phyloP scores from a whole-genome alignment of 2,113 vertebrate genomes.

The Cavia porcellus region DNA sequence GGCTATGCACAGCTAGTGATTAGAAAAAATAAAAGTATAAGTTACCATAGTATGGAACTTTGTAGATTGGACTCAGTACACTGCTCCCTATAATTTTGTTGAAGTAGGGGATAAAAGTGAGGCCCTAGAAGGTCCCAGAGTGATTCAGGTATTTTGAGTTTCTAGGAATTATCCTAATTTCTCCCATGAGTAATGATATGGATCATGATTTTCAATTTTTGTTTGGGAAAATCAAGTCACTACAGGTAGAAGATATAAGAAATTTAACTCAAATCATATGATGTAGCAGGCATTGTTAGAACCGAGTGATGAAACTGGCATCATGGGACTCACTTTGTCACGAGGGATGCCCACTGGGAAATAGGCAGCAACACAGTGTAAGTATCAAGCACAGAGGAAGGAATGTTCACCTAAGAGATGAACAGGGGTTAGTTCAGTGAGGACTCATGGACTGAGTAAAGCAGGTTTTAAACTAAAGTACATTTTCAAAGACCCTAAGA shows the following conservation, averaged over 20 bases:
- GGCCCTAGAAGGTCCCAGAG: neutral
- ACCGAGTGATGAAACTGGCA: neutral
- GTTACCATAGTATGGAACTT: neutral
- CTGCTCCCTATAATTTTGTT: neutral
- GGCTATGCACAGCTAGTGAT: neutral
- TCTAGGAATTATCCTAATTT: slow-evolving; percentile 1
- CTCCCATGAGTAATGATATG: neutral
- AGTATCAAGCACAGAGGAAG: neutral
- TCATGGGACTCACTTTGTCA: neutral
- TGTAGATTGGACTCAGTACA: neutral
- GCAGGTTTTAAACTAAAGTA: neutral
- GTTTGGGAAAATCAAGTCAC: neutral
- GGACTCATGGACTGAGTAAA: neutral
- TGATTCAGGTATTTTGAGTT: neutral
- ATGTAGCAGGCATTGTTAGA: neutral
- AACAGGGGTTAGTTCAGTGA: neutral
- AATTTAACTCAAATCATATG: neutral
- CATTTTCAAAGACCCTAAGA: neutral
- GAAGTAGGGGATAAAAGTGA: neutral
- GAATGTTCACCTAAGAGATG: neutral
- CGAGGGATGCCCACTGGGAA: neutral
- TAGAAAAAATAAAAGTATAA: neutral
- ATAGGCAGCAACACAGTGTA: neutral
- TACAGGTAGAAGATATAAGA: neutral
- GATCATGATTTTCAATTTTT: slow-evolving; percentile 34